phyloP scores from a whole-genome alignment of 2,797 vertebrate species.

The Siniperca undulata region DNA sequence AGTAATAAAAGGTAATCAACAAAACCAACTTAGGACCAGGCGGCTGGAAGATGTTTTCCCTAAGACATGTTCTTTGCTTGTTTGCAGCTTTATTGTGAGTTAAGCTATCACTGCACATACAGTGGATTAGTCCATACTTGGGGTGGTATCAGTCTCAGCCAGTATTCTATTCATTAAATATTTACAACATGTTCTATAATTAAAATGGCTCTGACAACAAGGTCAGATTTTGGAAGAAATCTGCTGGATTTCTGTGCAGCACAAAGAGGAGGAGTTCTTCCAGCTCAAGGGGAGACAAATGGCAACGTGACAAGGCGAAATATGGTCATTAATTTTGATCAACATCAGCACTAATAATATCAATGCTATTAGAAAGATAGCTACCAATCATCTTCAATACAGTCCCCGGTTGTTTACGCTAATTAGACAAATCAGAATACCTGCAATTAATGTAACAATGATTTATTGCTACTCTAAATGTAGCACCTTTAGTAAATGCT shows the following conservation, averaged over 20 bases:
- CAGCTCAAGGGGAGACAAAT: conserved; percentile 19
- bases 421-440: conserved; percentile 38
- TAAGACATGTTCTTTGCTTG: not conserved
- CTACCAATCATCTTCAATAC: conserved; percentile 25
- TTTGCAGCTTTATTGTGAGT: conserved; percentile 3
- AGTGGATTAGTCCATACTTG: conserved; percentile 23
- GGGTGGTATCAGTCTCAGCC: conserved; percentile 27
- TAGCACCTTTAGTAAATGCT: conserved; percentile 25
- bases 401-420: not conserved
- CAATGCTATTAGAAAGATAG: conserved; percentile 23
- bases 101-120: not conserved
- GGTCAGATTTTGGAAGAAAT: conserved; percentile 34
- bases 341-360: conserved; percentile 43
- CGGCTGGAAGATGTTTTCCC: not conserved
- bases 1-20: not conserved
- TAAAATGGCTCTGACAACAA: conserved; percentile 41
- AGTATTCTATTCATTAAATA: conserved; percentile 39
- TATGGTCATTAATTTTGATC: conserved; percentile 31
- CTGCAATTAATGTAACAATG: conserved; percentile 30
- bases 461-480: conserved; percentile 12
- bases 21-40: not conserved
- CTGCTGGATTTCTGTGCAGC: conserved; percentile 32
- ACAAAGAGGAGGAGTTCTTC: conserved; percentile 24
- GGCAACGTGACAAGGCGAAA: conserved; percentile 8
- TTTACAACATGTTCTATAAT: conserved; percentile 46